Evolutionary conservation across 2,888 invertebrate genomes (phyloP), one percentile per base, ranked within the genome.

Genomic region (Amblyjoppa fuscipennis): DNA sequence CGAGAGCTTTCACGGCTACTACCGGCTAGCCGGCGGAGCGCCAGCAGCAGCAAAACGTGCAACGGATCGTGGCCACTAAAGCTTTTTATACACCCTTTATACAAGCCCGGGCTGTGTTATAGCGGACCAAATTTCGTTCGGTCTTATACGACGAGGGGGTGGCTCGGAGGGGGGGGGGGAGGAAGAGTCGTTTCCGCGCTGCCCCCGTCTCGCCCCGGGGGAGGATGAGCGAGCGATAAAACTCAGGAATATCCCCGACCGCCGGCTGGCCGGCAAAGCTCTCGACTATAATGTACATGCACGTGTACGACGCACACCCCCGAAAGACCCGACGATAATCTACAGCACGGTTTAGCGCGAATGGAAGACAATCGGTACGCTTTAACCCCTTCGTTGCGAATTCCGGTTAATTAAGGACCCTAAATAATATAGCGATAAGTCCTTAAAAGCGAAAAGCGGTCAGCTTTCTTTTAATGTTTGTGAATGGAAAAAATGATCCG

Each of bases 31-130:
- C 81, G 73, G 74, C 75, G 74, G 68, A 81, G 79, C 49, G 51
- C 49, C 31, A 28, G 25, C 45, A 49, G 69, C 31, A 84, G 86
- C 86, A 87, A 87, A 84, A 87, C 86, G 86, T 87, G 86, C 84
- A 81, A 83, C 86, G 82, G 87, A 86, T 87, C 83, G 87, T 88
- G 87, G 84, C 84, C 85, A 84, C 85, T 87, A 87, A 84, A 88
- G 88, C 84, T 87, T 88, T 88, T 88, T 87, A 86, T 87, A 87
- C 86, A 82, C 84, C 85, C 83, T 80, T 81, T 76, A 81, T 80
- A 83, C 76, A 74, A 83, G 71, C 73, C 70, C 49, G 71, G 74
- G 81, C 31, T 77, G 73, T 83, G 76, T 79, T 82, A 80, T 84
- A 84, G 66, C 68, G 81, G 79, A 83, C 80, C 74, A 71, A 87